Percentiles rank a stretch among this genome's conserved stretches.
Conservation (phyloP, 2,888 invertebrate species). For the Acrocyrtus sp. region DNA sequence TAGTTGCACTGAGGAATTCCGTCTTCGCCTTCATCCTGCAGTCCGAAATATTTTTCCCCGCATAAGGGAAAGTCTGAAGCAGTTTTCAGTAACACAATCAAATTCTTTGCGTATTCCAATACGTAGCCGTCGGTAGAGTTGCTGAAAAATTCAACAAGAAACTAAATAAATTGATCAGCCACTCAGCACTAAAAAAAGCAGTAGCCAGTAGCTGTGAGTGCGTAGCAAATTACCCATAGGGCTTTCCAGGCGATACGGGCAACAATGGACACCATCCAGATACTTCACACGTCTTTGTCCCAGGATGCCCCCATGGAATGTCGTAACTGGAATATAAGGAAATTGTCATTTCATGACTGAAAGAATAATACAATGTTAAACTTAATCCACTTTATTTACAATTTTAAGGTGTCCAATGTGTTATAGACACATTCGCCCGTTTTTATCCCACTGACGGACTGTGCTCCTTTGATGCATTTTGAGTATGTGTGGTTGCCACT, state of each 20-base stretch:
- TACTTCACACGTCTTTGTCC: constrained; percentile 55
- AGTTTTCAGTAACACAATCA: constrained; percentile 51
- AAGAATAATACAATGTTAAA: constrained; percentile 3
- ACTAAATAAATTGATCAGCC: neutral
- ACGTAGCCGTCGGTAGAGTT: constrained; percentile 51
- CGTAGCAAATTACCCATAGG: constrained; percentile 46
- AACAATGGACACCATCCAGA: constrained; percentile 57
- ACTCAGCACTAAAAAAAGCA: neutral
- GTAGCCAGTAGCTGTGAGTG: neutral
- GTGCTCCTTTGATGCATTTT: constrained; percentile 46
- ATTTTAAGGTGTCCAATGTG: constrained; percentile 52
- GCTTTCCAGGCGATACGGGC: constrained; percentile 49
- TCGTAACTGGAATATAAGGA: constrained; percentile 42
- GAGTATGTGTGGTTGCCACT: constrained; percentile 43
- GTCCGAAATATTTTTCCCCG: constrained; percentile 52
- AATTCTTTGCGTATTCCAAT: constrained; percentile 55
- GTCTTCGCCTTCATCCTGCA: constrained; percentile 45
- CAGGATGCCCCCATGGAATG: constrained; percentile 55
- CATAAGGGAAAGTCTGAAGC: constrained; percentile 57
- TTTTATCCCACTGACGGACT: constrained; percentile 55
- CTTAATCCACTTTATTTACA: constrained; percentile 49
- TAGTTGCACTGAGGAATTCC: constrained; percentile 54
- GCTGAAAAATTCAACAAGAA: too few species aligned
- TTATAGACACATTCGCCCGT: constrained; percentile 54
- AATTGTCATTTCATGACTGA: too few species aligned